phyloP scores from a whole-genome alignment of 2,888 invertebrate species.

The Trimorus sp. region DNA sequence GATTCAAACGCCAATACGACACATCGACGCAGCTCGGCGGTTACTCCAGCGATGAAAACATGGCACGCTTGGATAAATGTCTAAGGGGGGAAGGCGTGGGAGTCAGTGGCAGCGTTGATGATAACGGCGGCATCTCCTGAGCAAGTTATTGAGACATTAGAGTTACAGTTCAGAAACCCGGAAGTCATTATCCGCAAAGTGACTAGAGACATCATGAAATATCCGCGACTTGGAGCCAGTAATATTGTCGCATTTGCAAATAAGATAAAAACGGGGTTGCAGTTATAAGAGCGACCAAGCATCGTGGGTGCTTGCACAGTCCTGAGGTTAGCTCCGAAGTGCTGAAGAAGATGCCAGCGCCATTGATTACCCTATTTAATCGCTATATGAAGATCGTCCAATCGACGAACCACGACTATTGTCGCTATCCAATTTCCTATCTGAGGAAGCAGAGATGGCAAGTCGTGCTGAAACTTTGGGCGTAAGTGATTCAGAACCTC shows the following conservation, averaged over 20 bases:
- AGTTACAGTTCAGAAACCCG: too few species aligned
- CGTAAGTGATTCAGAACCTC: not conserved
- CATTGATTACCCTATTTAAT: not conserved
- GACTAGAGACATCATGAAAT: too few species aligned
- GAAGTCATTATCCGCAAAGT: too few species aligned
- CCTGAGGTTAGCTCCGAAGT: constrained; percentile 1
- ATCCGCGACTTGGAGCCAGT: too few species aligned
- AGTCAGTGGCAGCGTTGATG: too few species aligned
- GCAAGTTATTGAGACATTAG: too few species aligned
- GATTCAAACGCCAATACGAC: not conserved
- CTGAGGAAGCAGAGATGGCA: not conserved
- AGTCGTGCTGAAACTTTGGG: not conserved
- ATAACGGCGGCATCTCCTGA: too few species aligned
- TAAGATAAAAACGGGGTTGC: too few species aligned
- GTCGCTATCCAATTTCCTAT: not conserved
- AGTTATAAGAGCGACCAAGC: not conserved
- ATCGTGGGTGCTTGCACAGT: constrained; percentile 2
- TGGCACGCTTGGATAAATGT: not conserved
- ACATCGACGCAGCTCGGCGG: not conserved
- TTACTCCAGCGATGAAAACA: not conserved
- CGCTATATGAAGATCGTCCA: not conserved
- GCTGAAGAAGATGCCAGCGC: not conserved
- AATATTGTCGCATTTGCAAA: not conserved
- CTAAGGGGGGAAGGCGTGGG: too few species aligned
- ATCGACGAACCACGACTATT: not conserved